These are phyloP conservation scores for Chionodraco myersi DNA, from an alignment of 2,113 vertebrate species.

Conservation along the genomic window DNA sequence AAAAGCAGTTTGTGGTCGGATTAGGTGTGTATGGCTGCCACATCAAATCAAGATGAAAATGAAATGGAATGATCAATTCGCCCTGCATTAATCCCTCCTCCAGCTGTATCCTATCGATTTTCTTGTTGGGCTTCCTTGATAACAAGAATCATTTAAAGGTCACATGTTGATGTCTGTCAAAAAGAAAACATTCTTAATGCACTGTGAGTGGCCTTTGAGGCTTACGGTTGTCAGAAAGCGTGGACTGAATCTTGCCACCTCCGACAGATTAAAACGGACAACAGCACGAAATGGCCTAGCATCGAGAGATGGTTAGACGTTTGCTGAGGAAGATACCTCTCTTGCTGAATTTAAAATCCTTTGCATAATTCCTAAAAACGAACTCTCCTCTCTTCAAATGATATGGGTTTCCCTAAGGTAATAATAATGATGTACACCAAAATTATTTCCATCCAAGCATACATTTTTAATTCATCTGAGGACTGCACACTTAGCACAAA, in stretches of 20 bases:
- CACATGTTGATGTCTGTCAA: slow-evolving; percentile 82
- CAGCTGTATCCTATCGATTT: slow-evolving; percentile 79
- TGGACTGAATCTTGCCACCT: slow-evolving; percentile 67
- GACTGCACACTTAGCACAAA: slow-evolving; percentile 75
- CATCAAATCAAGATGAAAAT: slow-evolving; percentile 83
- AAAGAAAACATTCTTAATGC: slow-evolving; percentile 82
- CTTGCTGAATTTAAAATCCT: slow-evolving; percentile 32
- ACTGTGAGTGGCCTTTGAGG: slow-evolving; percentile 76
- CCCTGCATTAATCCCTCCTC: slow-evolving; percentile 80
- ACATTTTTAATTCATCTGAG: slow-evolving; percentile 78
- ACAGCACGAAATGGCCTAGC: slow-evolving; percentile 49
- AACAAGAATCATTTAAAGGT: slow-evolving; percentile 84
- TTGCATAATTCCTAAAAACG: slow-evolving; percentile 11
- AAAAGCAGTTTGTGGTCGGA: slow-evolving; percentile 75
- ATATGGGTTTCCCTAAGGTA: slow-evolving; percentile 65
- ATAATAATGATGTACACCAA: slow-evolving; percentile 76
- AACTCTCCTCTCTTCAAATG: slow-evolving; percentile 58
- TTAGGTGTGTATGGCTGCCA: slow-evolving; percentile 73
- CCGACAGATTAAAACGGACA: slow-evolving; percentile 61
- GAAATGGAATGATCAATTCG: slow-evolving; percentile 86
- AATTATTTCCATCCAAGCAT: slow-evolving; percentile 72
- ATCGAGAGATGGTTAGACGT: slow-evolving; percentile 10
- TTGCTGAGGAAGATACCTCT: slow-evolving; percentile 32
- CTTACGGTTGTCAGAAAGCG: slow-evolving; percentile 73
- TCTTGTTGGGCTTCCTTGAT: slow-evolving; percentile 78